Percentiles rank a stretch among this genome's conserved stretches.
Evolutionary conservation across 1,140 invertebrate species (phyloP).

Genomic region (Antheraea pernyi): DNA sequence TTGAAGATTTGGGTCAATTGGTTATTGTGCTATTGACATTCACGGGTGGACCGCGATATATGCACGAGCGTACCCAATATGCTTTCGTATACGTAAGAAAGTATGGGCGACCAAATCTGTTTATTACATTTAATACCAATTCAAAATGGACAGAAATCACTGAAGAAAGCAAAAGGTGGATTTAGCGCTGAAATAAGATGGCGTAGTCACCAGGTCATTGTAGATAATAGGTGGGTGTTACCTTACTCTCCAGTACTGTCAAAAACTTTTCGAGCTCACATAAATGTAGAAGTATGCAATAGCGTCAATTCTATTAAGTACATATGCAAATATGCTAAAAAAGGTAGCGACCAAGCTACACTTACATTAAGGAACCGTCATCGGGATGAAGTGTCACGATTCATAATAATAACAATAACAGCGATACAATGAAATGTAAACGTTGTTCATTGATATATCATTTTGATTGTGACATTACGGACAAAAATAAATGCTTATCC

Average conservation of each 20-base stretch:
- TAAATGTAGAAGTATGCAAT: constrained; percentile 11
- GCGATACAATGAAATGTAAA: no score
- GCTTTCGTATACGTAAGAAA: constrained; percentile 74
- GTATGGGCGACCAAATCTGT: constrained; percentile 51
- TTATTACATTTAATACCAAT: constrained; percentile 65
- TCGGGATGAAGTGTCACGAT: no score
- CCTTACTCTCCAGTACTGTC: constrained; percentile 8
- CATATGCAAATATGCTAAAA: no score
- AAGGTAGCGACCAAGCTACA: no score
- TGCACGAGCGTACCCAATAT: constrained; percentile 60
- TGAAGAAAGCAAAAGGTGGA: constrained; percentile 3
- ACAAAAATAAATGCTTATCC: no score
- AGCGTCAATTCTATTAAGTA: no score
- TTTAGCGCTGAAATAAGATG: background rate
- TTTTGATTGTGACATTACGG: no score
- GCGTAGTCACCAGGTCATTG: background rate
- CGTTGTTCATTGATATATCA: no score
- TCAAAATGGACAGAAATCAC: no score
- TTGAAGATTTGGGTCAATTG: constrained; percentile 22
- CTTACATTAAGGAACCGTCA: no score
- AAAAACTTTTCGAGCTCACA: constrained; percentile 10
- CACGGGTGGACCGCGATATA: constrained; percentile 24
- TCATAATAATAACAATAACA: no score
- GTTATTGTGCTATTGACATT: constrained; percentile 28
- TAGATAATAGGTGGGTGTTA: constrained; percentile 8